Evolutionary conservation across 2,797 vertebrate genomes (phyloP).

Genomic region (Aulostomus chinensis): DNA sequence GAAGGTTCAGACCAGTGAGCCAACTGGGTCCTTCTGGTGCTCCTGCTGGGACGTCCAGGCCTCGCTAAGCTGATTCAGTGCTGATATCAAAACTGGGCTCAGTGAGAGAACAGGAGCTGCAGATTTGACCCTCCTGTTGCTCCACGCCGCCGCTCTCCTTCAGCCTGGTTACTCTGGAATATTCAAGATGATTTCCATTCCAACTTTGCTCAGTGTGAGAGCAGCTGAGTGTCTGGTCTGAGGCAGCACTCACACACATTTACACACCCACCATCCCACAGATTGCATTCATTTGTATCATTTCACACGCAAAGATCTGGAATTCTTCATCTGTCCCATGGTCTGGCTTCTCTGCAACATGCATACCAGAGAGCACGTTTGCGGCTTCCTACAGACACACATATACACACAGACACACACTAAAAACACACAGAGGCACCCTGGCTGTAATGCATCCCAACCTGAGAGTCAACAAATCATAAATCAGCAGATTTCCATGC

Average conservation of each 20-base stretch:
- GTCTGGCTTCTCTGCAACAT: slow-evolving; percentile 30
- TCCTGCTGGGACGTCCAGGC: too few species aligned
- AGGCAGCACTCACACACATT: slow-evolving; percentile 16
- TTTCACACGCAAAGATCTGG: slow-evolving; percentile 38
- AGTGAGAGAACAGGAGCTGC: slow-evolving; percentile 7
- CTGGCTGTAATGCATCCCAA: slow-evolving; percentile 62
- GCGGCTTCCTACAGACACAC: slow-evolving; percentile 43
- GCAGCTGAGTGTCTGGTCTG: slow-evolving; percentile 33
- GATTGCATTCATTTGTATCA: slow-evolving; percentile 34
- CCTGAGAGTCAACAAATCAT: slow-evolving; percentile 75
- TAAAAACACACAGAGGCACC: slow-evolving; percentile 43
- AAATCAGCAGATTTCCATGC: slow-evolving; percentile 68
- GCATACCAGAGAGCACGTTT: slow-evolving; percentile 25
- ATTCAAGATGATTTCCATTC: slow-evolving; percentile 38
- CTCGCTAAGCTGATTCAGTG: slow-evolving; percentile 1
- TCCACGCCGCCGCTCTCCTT: too few species aligned
- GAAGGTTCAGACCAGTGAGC: slow-evolving; percentile 36
- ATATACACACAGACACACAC: slow-evolving; percentile 28
- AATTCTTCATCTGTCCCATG: slow-evolving; percentile 44
- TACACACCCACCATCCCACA: slow-evolving; percentile 10
- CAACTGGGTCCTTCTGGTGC: slow-evolving; percentile 32
- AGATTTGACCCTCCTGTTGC: neutral
- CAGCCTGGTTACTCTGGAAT: slow-evolving; percentile 24
- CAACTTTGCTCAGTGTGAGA: slow-evolving; percentile 21
- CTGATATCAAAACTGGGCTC: slow-evolving; percentile 4